Evolutionary conservation across 2,797 vertebrate species (phyloP), one percentile per base, ranked within the genome.

Genomic region (Psittacula derbiana): DNA sequence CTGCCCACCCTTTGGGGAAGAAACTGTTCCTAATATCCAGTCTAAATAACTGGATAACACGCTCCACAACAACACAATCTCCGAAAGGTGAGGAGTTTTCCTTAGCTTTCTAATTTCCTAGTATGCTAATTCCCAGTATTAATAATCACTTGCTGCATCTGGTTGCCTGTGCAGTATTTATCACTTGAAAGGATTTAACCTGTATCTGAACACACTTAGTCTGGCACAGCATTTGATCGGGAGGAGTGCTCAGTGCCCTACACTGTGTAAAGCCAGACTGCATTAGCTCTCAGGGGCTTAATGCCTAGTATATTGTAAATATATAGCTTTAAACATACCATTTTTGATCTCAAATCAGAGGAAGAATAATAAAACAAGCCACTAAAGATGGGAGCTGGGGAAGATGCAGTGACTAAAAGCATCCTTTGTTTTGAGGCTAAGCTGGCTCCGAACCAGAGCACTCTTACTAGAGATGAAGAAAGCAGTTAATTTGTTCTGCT

Each of bases 401-500:
- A 93, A 72, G 93, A 95, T 5, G 73, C 6, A 4, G 79, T 80
- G 80, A 90, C 87, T 95, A 76, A 84, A 91, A 80, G 93, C 75
- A 74, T 83, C 85, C 82, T 95, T 86, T 95, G 76, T 92, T 84
- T 88, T 31, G 81, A 93, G 82, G 92, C 71, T 86, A 73, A 69
- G 73, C 80, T 84, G 86, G 91, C 78, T 90, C 76, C 16, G 58
- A 91, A 94, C 79, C 88, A 94, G 74, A 86, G 47, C 79, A 81
- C 83, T 88, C 87, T 55, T 80, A 66, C 76, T 43, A 57, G 89
- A 85, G 88, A 60, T 73, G 82, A 80, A 87, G 81, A 94, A 90
- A 83, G 79, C 66, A 86, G 92, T 92, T 93, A 88, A 96, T 95
- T 95, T 95, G 94, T 94, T 92, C 95, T 95, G 96, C 93, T 92